Evolutionary conservation across 2,888 invertebrate genomes (phyloP).

Genomic region (Gymnocheta viridis): DNA sequence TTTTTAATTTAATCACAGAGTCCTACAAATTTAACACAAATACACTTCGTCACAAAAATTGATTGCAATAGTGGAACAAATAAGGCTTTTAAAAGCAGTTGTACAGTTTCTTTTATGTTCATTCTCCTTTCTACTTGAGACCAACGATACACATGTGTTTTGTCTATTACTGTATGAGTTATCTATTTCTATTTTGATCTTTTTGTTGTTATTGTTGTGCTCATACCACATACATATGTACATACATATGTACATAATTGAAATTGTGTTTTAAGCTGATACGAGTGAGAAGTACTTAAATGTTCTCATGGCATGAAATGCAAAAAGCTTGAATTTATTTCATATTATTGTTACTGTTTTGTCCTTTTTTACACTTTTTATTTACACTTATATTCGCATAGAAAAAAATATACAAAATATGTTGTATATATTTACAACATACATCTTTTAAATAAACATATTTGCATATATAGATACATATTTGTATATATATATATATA

Average conservation of each 20-base stretch:
- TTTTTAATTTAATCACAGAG: too few species aligned
- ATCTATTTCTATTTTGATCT: background rate
- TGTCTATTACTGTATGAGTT: background rate
- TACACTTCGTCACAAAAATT: too few species aligned
- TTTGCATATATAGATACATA: background rate
- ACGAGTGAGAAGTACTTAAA: constrained; percentile 35
- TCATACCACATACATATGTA: too few species aligned
- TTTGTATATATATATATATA: background rate
- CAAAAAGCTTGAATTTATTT: constrained; percentile 37
- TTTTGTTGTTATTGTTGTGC: background rate
- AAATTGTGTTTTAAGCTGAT: constrained; percentile 42
- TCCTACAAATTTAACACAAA: too few species aligned
- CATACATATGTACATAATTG: too few species aligned
- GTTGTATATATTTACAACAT: background rate
- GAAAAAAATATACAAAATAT: background rate
- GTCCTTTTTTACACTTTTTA: background rate
- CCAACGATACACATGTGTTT: too few species aligned
- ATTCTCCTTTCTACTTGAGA: too few species aligned
- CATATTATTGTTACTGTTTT: constrained; percentile 1
- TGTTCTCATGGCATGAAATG: constrained; percentile 49
- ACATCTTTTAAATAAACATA: background rate
- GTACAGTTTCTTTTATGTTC: too few species aligned
- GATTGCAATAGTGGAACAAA: too few species aligned
- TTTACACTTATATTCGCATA: background rate
- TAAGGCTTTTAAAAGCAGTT: too few species aligned